Percentiles rank a stretch among this genome's conserved stretches.
Conservation (phyloP, 2,888 invertebrate species). For the Heliconius ethilla region DNA sequence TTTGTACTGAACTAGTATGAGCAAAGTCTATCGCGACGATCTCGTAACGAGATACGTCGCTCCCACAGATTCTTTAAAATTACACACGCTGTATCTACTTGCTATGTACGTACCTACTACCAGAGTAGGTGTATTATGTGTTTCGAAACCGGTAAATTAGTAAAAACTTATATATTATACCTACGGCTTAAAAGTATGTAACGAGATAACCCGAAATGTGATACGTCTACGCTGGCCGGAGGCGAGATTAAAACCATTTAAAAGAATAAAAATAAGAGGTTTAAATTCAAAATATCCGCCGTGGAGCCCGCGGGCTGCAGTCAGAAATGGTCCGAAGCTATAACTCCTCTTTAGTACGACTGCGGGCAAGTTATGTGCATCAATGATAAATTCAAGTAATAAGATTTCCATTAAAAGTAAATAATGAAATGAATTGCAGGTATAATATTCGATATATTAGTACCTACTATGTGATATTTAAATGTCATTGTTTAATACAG, state of each 20-base stretch:
- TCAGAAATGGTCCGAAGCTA: constrained; percentile 38
- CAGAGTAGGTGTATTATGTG: not conserved
- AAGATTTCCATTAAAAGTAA: constrained; percentile 33
- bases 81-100: constrained; percentile 56
- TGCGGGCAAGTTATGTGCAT: constrained; percentile 29
- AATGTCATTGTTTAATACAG: not conserved
- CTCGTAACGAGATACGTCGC: constrained; percentile 72
- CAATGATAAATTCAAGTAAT: constrained; percentile 28
- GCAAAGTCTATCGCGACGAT: constrained; percentile 73
- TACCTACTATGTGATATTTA: not conserved
- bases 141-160: constrained; percentile 64
- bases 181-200: constrained; percentile 60
- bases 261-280: constrained; percentile 60
- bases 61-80: constrained; percentile 69
- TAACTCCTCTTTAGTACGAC: constrained; percentile 39
- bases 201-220: constrained; percentile 78
- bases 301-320: constrained; percentile 50
- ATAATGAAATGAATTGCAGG: constrained; percentile 21
- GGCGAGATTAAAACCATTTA: constrained; percentile 73
- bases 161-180: constrained; percentile 53
- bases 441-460: not conserved
- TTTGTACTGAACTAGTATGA: constrained; percentile 71
- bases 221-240: constrained; percentile 73
- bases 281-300: constrained; percentile 75
- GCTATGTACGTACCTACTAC: not conserved